Base-by-base conservation (phyloP, 2,797 vertebrate genomes). In the Muscicapa striata region DNA sequence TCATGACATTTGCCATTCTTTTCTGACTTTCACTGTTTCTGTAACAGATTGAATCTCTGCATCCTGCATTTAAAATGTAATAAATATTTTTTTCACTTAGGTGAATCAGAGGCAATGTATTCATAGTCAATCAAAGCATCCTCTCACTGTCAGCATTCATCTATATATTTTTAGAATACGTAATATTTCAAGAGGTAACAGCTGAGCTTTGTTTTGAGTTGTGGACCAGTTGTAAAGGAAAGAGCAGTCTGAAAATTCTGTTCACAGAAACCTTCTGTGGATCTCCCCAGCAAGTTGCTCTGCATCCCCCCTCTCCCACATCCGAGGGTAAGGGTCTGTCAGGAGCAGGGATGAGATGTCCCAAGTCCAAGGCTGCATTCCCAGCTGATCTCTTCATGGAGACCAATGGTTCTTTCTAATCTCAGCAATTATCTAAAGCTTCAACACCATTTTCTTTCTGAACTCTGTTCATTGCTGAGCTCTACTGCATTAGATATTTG, bases 291-390 rank as follows among this genome's bases (percentile, higher is more conserved):
- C 2, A 67, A 52, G 5, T 66, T 9, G 0, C 18, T 70, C 30
- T 68, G 3, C 30, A 9, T 51, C 1, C 2, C 8, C 6, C 4
- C 19, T 40, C 4, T 9, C 3, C 9, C 2, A 10, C 2, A 41
- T 7, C 32, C 57, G 41, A 57, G 29, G 46, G 18, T 19, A 78
- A 91, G 18, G 9, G 4, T 59, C 30, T 80, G n/a, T 23, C 32
- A 84, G 58, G 57, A 74, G 6, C 9, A 64, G 21, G 40, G 30
- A 32, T 5, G 29, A 41, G 32, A 52, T 13, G 10, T 16, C 21
- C 10, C 3, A 46, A 34, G 21, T 32, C n/a, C 34, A 51, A 38
- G 34, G 9, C 18, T 88, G 29, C 38, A 26, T 75, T 79, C 15
- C 26, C 52, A 64, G 21, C 2, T 34, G 29, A 51, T 73, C 10